Evolutionary conservation across 2,888 invertebrate species (phyloP).

Genomic region (Anoplius nigerrimus): DNA sequence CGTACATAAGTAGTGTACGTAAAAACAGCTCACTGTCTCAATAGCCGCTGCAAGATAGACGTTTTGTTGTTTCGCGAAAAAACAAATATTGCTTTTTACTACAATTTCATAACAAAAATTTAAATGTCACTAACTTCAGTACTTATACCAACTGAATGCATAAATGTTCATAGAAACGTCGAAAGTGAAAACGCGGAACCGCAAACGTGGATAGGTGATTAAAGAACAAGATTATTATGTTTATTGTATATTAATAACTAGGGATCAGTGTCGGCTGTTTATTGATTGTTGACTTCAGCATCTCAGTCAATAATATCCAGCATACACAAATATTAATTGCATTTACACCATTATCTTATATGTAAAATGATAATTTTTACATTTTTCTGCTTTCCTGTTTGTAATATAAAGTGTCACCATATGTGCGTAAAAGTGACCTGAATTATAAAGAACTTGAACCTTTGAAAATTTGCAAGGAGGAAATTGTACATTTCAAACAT

Average conservation of each 20-base stretch:
- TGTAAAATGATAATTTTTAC: conserved; percentile 26
- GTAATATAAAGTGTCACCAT: conserved; percentile 34
- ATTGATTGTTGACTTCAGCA: conserved; percentile 12
- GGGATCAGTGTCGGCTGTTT: conserved; percentile 31
- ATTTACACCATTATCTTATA: conserved; percentile 46
- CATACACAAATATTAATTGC: conserved; percentile 42
- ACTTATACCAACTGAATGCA: no score
- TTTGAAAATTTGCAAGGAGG: conserved; percentile 31
- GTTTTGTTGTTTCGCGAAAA: no score
- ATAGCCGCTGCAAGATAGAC: no score
- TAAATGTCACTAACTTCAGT: no score
- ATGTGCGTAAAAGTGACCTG: conserved; percentile 43
- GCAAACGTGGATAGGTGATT: no score
- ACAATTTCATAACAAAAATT: no score
- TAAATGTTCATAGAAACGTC: no score
- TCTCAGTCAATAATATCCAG: conserved; percentile 20
- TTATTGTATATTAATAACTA: conserved; percentile 37
- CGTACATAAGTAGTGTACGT: no score
- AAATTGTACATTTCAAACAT: conserved; percentile 45
- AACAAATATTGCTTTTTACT: no score
- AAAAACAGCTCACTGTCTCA: background rate
- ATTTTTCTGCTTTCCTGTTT: conserved; percentile 36
- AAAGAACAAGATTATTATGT: conserved; percentile 9
- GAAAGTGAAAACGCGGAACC: no score
- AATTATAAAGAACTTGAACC: conserved; percentile 52